These are phyloP conservation scores for Scaptomyza graminum DNA, from an alignment of 1,140 invertebrate species.

Conservation along the genomic window DNA sequence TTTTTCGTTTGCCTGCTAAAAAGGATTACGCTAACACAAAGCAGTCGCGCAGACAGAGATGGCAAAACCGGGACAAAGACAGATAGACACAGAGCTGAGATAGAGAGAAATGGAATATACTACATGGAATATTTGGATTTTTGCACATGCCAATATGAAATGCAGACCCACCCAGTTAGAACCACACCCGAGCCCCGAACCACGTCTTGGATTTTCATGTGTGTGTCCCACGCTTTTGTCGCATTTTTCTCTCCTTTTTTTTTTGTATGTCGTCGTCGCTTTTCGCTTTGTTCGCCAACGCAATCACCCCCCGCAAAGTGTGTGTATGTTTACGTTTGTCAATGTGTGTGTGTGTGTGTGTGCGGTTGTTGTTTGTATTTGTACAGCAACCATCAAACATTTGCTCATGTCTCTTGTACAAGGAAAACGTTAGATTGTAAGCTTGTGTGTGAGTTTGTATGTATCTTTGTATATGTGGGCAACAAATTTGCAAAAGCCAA, in stretches of 20 bases:
- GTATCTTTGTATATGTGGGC: constrained; percentile 18
- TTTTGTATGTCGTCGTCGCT: constrained; percentile 32
- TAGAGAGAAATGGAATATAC: constrained; percentile 58
- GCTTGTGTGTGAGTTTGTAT: constrained; percentile 35
- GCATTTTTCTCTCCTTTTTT: constrained; percentile 43
- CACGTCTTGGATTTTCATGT: constrained; percentile 54
- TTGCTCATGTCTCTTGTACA: constrained; percentile 62
- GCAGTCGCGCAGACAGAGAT: constrained; percentile 50
- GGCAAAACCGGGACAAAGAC: background rate
- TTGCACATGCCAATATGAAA: constrained; percentile 78
- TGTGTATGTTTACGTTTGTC: constrained; percentile 24
- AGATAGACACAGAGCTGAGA: constrained; percentile 11
- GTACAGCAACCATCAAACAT: constrained; percentile 82
- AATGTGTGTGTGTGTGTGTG: constrained; percentile 23
- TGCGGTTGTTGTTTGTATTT: constrained; percentile 74
- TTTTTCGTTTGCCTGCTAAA: constrained; percentile 61
- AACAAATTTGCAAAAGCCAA: constrained; percentile 68
- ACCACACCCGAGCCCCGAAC: constrained; percentile 10
- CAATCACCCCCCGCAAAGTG: constrained; percentile 46
- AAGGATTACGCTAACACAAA: constrained; percentile 78
- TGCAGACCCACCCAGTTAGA: constrained; percentile 39
- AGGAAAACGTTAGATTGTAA: constrained; percentile 59
- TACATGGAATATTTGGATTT: constrained; percentile 66
- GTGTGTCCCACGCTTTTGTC: constrained; percentile 58
- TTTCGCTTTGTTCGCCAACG: constrained; percentile 64